These are phyloP conservation scores for Dromas ardeola DNA, from an alignment of 2,113 vertebrate species.

Conservation along the genomic window DNA sequence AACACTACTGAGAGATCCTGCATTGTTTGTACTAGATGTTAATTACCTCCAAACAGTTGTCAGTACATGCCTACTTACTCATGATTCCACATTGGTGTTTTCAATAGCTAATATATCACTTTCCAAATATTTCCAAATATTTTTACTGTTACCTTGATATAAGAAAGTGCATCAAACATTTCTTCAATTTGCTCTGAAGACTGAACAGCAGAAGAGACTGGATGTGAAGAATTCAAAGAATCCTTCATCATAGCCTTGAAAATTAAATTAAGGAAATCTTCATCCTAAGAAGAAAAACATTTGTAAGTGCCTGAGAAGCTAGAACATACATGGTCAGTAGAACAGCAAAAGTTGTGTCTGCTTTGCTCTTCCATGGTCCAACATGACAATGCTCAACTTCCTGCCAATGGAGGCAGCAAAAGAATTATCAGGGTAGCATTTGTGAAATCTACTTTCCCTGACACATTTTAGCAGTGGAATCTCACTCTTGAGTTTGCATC, in stretches of 20 bases:
- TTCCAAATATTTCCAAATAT: not conserved
- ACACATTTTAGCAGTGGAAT: not conserved
- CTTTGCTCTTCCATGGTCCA: not conserved
- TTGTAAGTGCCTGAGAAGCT: not conserved
- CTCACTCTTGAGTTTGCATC: not conserved
- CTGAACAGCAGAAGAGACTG: constrained; percentile 85
- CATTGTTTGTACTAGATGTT: not conserved
- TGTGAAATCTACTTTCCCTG: not conserved
- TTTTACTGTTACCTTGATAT: constrained; percentile 86
- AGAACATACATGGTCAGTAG: not conserved
- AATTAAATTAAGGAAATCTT: constrained; percentile 84
- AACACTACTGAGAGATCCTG: not conserved
- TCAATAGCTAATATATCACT: not conserved
- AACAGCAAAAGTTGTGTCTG: not conserved
- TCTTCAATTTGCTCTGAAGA: constrained; percentile 89
- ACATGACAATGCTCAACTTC: not conserved
- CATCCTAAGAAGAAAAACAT: constrained; percentile 77
- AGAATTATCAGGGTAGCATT: not conserved
- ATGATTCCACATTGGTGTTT: not conserved
- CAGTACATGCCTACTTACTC: not conserved
- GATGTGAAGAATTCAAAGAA: constrained; percentile 88
- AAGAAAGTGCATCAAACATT: constrained; percentile 96
- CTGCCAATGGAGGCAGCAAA: not conserved
- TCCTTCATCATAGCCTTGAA: constrained; percentile 89
- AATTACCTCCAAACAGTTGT: not conserved